Conservation (phyloP, 2,888 invertebrate genomes). For the Nysson spinosus region DNA sequence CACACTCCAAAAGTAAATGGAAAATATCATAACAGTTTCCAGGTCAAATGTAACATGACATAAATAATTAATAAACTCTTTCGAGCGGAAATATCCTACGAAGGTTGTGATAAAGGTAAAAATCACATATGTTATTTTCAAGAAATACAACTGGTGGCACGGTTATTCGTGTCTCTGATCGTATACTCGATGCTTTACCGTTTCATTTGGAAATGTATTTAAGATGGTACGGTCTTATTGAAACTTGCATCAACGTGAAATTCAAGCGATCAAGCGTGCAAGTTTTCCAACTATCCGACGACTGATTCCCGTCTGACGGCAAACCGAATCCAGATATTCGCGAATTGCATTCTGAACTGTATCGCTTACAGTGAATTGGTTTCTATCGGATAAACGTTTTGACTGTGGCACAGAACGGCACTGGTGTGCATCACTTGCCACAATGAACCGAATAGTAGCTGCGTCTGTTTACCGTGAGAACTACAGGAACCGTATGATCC, state of each 20-base stretch:
- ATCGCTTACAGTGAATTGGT: slow-evolving; percentile 26
- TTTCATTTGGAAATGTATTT: slow-evolving; percentile 13
- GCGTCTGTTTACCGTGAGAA: too few species aligned
- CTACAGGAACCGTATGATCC: too few species aligned
- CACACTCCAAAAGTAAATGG: too few species aligned
- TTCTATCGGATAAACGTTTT: slow-evolving; percentile 18
- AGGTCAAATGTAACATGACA: too few species aligned
- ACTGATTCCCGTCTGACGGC: slow-evolving; percentile 1
- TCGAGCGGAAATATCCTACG: too few species aligned
- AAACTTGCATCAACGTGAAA: slow-evolving; percentile 1
- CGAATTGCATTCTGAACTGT: slow-evolving; percentile 1
- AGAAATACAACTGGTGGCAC: too few species aligned
- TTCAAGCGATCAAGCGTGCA: slow-evolving; percentile 6
- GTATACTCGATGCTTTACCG: slow-evolving; percentile 1
- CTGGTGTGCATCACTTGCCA: neutral
- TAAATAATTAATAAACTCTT: too few species aligned
- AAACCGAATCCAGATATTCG: slow-evolving; percentile 19
- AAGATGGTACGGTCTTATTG: slow-evolving; percentile 8
- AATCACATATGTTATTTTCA: too few species aligned
- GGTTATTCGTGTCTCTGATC: too few species aligned
- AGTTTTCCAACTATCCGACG: neutral
- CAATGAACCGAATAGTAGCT: too few species aligned
- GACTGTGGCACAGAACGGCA: slow-evolving; percentile 3
- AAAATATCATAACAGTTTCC: too few species aligned
- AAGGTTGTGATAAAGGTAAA: too few species aligned